Evolutionary conservation across 2,888 invertebrate species (phyloP).

Genomic region (Xestia ashworthii): DNA sequence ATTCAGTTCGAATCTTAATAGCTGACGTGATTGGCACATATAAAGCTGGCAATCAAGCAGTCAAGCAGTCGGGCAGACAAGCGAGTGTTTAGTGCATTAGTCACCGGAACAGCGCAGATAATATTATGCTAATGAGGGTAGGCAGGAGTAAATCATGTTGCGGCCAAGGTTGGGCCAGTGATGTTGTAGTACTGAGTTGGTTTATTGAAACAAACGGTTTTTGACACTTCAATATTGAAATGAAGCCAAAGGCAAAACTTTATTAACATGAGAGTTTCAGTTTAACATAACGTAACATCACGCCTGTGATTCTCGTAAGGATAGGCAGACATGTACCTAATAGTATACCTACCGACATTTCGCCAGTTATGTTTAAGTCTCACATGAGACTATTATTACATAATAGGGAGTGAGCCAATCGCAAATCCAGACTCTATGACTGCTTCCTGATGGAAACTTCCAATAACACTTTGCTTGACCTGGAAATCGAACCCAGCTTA

Average conservation of each 20-base stretch:
- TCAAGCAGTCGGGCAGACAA: conserved; percentile 58
- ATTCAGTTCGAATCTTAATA: conserved; percentile 65
- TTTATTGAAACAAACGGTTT: background rate
- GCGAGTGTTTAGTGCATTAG: conserved; percentile 75
- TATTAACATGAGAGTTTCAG: background rate
- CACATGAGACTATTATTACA: too few species aligned
- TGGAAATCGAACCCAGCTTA: too few species aligned
- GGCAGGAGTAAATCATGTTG: conserved; percentile 81
- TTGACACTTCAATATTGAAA: background rate
- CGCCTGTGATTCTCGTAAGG: too few species aligned
- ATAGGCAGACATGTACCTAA: too few species aligned
- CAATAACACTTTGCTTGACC: too few species aligned
- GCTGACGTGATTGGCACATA: conserved; percentile 68
- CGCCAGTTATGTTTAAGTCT: too few species aligned
- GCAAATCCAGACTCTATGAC: too few species aligned
- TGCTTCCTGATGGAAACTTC: too few species aligned
- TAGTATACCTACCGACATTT: too few species aligned
- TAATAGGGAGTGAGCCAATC: too few species aligned
- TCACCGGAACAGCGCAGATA: conserved; percentile 77
- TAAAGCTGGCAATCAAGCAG: conserved; percentile 68
- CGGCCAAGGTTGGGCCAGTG: conserved; percentile 79
- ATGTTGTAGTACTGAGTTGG: conserved; percentile 46
- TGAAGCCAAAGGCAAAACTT: background rate
- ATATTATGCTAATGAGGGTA: conserved; percentile 79
- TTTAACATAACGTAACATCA: too few species aligned